phyloP scores from a whole-genome alignment of 2,113 vertebrate genomes.

The Oreochromis tanganicae region DNA sequence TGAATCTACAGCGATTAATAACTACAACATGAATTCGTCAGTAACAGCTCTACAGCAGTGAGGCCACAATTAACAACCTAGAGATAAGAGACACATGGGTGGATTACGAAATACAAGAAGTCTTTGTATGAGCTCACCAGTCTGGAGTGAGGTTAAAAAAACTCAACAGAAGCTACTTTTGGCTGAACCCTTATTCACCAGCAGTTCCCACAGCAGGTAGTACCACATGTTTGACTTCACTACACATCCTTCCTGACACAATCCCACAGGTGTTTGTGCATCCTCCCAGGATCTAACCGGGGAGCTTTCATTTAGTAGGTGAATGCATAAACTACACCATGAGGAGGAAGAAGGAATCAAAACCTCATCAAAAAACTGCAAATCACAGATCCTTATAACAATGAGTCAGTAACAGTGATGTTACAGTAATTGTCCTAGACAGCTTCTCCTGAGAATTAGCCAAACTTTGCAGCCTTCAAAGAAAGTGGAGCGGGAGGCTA shows the following conservation, averaged over 20 bases:
- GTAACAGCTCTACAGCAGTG: neutral
- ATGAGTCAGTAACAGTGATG: neutral
- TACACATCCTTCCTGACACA: neutral
- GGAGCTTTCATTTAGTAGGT: neutral
- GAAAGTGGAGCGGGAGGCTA: neutral
- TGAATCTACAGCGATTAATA: neutral
- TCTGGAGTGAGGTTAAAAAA: neutral
- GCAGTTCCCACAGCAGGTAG: neutral
- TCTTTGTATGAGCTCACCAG: neutral
- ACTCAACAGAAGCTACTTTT: neutral
- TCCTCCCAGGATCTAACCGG: neutral
- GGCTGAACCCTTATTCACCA: neutral
- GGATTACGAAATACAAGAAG: neutral
- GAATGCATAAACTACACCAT: neutral
- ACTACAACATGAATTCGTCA: fast-evolving
- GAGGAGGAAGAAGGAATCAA: neutral
- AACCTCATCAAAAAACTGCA: neutral
- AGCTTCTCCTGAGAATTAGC: neutral
- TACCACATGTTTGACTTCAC: neutral
- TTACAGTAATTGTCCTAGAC: neutral
- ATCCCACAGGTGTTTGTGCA: neutral
- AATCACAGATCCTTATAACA: neutral
- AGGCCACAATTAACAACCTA: neutral
- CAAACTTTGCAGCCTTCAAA: neutral
- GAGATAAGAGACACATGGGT: neutral